phyloP scores from a whole-genome alignment of 1,140 invertebrate genomes.

The Penaeus vannamei region DNA sequence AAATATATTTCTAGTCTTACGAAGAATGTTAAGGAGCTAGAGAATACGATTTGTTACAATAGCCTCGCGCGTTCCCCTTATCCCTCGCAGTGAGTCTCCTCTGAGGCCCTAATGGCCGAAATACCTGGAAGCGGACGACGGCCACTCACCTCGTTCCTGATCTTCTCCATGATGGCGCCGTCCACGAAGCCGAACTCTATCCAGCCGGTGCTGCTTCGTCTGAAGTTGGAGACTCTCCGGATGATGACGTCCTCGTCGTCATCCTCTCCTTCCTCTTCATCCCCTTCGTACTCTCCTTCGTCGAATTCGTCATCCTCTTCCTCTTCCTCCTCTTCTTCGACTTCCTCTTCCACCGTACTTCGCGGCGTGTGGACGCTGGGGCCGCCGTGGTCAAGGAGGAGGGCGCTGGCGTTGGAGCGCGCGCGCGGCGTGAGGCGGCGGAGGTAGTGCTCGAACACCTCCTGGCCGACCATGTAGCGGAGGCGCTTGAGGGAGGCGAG shows the following conservation, averaged over 20 bases:
- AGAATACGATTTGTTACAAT: too few relatives aligned
- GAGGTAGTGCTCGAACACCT: constrained; percentile 29
- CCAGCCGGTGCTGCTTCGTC: not conserved
- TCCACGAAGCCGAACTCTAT: constrained; percentile 53
- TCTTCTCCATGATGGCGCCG: constrained; percentile 48
- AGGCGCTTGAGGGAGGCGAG: constrained; percentile 19
- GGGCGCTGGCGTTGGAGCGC: not conserved
- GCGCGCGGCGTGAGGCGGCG: constrained; percentile 25
- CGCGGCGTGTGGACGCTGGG: not conserved
- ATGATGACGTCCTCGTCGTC: constrained; percentile 3
- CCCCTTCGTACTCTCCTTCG: not conserved
- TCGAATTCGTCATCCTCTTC: not conserved
- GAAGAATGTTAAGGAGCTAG: too few relatives aligned
- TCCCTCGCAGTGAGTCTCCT: too few relatives aligned
- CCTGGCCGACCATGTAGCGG: constrained; percentile 35
- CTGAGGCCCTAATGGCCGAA: too few relatives aligned
- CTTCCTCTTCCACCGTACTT: not conserved
- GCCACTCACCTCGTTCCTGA: constrained; percentile 47
- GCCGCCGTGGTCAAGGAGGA: not conserved
- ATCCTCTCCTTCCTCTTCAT: not conserved
- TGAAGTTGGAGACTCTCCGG: not conserved
- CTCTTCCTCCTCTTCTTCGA: not conserved
- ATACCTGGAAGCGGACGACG: too few relatives aligned
- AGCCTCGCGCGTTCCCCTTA: too few relatives aligned
- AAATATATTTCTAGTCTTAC: too few relatives aligned